phyloP scores from a whole-genome alignment of 2,888 invertebrate species.

The Rapana venosa region DNA sequence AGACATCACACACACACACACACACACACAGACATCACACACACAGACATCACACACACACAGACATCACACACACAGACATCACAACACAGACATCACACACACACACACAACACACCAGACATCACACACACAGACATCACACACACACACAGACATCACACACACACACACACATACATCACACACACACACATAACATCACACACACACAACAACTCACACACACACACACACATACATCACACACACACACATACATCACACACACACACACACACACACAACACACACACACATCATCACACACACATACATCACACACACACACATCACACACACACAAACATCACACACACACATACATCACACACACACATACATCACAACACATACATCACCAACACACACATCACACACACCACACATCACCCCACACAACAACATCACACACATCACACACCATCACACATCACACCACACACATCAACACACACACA shows the following conservation, averaged over 20 bases:
- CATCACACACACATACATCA: neutral
- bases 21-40: neutral
- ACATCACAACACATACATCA: neutral
- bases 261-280: too few relatives aligned
- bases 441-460: too few relatives aligned
- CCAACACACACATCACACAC: neutral
- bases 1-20: neutral
- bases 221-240: neutral
- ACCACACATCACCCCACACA: neutral
- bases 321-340: neutral
- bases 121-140: too few relatives aligned
- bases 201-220: neutral
- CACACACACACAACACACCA: neutral
- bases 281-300: neutral
- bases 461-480: too few relatives aligned
- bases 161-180: too few relatives aligned
- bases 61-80: too few relatives aligned
- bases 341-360: neutral
- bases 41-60: too few relatives aligned
- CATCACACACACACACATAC: neutral
- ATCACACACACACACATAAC: too few relatives aligned
- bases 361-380: neutral
- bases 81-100: neutral
- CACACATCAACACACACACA: too few relatives aligned
- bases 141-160: too few relatives aligned